Base-by-base conservation (phyloP, 2,113 vertebrate species). In the Hepsetus odoe region DNA sequence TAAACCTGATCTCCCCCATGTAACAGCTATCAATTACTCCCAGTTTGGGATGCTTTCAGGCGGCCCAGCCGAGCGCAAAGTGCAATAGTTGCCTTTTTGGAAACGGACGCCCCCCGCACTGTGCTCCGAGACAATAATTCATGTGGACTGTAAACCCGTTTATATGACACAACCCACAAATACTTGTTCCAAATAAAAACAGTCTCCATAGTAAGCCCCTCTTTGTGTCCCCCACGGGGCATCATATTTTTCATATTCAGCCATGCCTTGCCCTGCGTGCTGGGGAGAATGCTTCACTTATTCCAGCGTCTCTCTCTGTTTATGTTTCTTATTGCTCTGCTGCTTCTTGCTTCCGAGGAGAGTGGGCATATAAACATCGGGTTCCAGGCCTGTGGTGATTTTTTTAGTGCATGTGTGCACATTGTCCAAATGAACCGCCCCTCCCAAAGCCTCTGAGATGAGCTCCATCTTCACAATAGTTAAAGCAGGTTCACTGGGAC, bases 301-400 rank as follows among this genome's bases (percentile, higher is more conserved):
- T 64, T 49, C 51, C 59, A 32, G 7, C 26, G 32, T 72, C 72
- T 51, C 28, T 14, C 13, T 26, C 28, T 79, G 46, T 73, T 24
- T 80, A 22, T 76, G 42, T 80, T 69, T 59, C 64, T 72, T 72
- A 53, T 72, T 56, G 69, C 69, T 66, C 44, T 79, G 69, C 59
- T 66, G 69, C 38, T 53, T 79, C 18, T 49, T 28, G 73, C 44
- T 20, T 51, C 20, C 42, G 26, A 38, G 70, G 35, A 53, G 69
- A 73, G 35, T 13, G 20, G 35, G 14, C 65, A 51, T 30, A 65
- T 61, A 70, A 80, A 75, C 64, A 67, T n/a, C 30, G 32, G 66
- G 59, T 51, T 58, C 51, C 64, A 32, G 22, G 53, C 56, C 65
- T 64, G 32, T 26, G 38, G 46, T 26, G 64, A 35, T 22, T 61